Percentiles rank a stretch among this genome's conserved stretches.
These are phyloP conservation scores for Triops longicaudatus DNA, from an alignment of 1,140 invertebrate species.

Conservation along the genomic window DNA sequence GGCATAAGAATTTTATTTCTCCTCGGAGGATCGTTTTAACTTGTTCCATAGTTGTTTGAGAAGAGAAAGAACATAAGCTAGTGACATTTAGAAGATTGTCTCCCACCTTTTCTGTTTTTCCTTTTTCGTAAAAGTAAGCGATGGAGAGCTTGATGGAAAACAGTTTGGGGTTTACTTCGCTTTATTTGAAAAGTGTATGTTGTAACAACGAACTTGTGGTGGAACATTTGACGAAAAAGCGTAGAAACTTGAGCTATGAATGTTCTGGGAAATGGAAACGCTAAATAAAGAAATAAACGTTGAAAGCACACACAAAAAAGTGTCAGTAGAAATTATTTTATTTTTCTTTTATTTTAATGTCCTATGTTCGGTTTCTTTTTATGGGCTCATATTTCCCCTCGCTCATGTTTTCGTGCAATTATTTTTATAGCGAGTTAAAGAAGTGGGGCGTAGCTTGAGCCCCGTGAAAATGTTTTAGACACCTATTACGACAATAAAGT, in stretches of 20 bases:
- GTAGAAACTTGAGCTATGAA: background rate
- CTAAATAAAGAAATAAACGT: background rate
- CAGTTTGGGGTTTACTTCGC: background rate
- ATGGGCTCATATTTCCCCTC: too few relatives aligned
- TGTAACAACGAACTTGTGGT: background rate
- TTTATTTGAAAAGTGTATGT: background rate
- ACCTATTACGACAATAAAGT: background rate
- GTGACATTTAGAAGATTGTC: background rate
- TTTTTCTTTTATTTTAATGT: background rate
- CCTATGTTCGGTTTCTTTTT: too few relatives aligned
- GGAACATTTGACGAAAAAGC: background rate
- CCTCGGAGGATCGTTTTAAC: conserved; percentile 5
- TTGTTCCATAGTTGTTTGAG: too few relatives aligned
- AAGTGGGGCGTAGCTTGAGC: background rate
- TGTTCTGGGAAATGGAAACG: too few relatives aligned
- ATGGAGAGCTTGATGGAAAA: background rate
- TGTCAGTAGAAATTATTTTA: background rate
- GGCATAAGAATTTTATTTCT: background rate
- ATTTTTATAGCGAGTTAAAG: background rate
- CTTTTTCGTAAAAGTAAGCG: background rate
- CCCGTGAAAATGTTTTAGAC: background rate
- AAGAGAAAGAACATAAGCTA: background rate
- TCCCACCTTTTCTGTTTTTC: background rate
- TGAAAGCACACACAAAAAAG: background rate
- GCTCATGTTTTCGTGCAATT: too few relatives aligned